Conservation (phyloP, 2,113 vertebrate species). For the Euleptes europaea region DNA sequence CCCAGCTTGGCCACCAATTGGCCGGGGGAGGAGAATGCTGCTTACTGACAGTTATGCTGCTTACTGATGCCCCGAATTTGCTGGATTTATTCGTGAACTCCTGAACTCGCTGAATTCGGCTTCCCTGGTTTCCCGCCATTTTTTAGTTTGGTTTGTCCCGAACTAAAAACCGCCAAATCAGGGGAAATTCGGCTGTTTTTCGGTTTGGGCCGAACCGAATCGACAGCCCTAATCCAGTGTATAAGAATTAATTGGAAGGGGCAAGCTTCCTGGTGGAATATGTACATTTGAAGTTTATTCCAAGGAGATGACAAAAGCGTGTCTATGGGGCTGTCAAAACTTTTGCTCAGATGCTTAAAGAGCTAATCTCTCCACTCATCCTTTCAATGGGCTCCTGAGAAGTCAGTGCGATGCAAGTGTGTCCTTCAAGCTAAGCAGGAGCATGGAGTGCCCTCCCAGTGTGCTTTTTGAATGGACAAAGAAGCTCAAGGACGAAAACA, state of each 20-base stretch:
- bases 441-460: neutral
- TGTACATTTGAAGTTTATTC: neutral
- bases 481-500: no score
- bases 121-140: no score
- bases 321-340: neutral
- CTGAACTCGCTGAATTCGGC: no score
- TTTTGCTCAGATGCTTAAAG: neutral
- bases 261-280: neutral
- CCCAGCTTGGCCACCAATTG: no score
- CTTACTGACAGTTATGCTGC: no score
- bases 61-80: no score
- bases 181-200: no score
- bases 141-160: no score
- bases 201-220: no score
- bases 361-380: neutral
- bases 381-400: neutral
- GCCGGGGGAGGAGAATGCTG: no score
- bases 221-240: neutral
- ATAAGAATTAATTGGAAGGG: neutral
- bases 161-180: no score
- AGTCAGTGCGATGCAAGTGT: neutral
- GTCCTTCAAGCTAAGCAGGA: neutral
- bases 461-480: neutral
- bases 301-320: neutral
- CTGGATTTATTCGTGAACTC: no score